Base-by-base conservation (phyloP, 2,888 invertebrate species). In the Schizaphis graminum region DNA sequence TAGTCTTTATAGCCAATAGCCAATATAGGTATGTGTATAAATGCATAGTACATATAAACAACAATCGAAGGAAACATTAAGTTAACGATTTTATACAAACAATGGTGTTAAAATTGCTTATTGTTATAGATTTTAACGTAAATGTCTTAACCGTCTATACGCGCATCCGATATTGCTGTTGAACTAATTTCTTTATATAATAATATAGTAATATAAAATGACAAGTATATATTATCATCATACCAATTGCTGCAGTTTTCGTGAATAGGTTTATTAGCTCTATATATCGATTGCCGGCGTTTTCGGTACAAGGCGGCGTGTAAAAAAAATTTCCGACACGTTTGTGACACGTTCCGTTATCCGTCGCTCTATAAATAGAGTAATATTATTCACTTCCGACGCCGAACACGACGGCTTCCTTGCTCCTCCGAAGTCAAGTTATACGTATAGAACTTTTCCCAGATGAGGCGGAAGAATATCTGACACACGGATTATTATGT, bases 51-150 rank as follows among this genome's bases (percentile, higher is more conserved):
- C 24, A 44, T 21, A 56, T 28, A 11, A 21, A 61, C 41, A 28
- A 67, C 44, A 90, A 90, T 90, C 47, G 61, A 35, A 67, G 21
- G 47, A 90, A 90, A 61, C n/a, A 47, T 90, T 47, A n/a, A 67
- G 90, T 47, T n/a, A n/a, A 47, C 61, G 90, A 90, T n/a, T n/a
- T 47, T n/a, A 44, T 44, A 89, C 57, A 61, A 44, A 89, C 89
- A 89, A 89, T 89, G n/a, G 61, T 61, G 57, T 26, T 44, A 61
- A 89, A 89, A 61, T 89, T 57, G 28, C 61, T 89, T 89, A 61
- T 35, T 61, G 89, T 89, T 21, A n/a, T 28, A 89, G 35, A 44
- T 44, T 61, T 89, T 44, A 61, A 89, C 44, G 28, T 21, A 49
- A 53, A 88, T 24, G 21, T 88, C 88, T 77, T 77, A 77, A 41